Percentiles rank a stretch among this genome's conserved stretches.
Conservation (phyloP, 2,888 invertebrate genomes). For the Xylota segnis region DNA sequence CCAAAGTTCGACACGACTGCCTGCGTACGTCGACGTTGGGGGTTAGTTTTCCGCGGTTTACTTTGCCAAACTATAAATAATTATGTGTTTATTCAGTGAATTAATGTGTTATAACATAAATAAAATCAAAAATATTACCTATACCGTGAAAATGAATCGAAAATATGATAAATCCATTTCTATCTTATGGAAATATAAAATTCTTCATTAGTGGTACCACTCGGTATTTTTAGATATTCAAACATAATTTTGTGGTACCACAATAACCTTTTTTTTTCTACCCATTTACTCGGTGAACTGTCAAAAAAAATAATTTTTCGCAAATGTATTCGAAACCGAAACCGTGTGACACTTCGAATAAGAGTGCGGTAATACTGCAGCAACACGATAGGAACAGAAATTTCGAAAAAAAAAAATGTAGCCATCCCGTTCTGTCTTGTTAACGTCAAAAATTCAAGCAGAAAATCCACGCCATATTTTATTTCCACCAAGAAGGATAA, state of each 20-base stretch:
- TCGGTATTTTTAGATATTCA: conserved; percentile 67
- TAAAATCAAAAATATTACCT: conserved; percentile 31
- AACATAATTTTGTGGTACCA: conserved; percentile 81
- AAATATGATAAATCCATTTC: conserved; percentile 57
- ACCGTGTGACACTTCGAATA: conserved; percentile 48
- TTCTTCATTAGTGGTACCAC: conserved; percentile 71
- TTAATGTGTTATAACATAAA: conserved; percentile 23
- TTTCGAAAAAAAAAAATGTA: no score
- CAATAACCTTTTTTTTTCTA: conserved; percentile 66
- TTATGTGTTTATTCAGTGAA: conserved; percentile 36
- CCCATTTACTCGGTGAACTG: conserved; percentile 57
- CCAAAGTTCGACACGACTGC: conserved; percentile 57
- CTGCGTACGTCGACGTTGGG: conserved; percentile 46
- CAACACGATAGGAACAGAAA: conserved; percentile 4
- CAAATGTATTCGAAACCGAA: conserved; percentile 48
- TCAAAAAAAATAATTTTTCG: conserved; percentile 58
- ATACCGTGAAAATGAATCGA: conserved; percentile 38
- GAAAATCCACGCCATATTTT: conserved; percentile 82
- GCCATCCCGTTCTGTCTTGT: conserved; percentile 41
- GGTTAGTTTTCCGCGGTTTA: conserved; percentile 63
- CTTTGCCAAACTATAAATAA: conserved; percentile 29
- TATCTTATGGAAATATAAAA: conserved; percentile 69
- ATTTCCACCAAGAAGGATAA: conserved; percentile 79
- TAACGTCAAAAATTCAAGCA: conserved; percentile 63
- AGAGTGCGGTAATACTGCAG: conserved; percentile 42